Conservation (phyloP, 2,113 vertebrate species). For the Synodontis membranacea region DNA sequence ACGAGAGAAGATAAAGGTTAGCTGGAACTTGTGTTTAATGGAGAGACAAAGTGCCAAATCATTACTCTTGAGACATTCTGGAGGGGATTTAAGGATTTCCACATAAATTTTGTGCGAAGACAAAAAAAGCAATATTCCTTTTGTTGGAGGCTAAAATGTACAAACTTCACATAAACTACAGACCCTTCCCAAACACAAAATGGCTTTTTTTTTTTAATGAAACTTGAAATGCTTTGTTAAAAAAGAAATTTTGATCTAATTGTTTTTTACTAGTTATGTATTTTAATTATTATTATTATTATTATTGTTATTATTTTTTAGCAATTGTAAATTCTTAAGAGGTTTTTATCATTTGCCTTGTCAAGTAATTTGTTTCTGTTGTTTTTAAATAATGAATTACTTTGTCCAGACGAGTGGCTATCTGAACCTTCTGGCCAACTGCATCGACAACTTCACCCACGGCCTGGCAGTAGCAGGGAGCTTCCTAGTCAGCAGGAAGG, state of each 20-base stretch:
- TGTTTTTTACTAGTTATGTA: neutral
- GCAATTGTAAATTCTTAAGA: neutral
- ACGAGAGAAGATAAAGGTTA: conserved; percentile 74
- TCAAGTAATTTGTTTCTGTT: conserved; percentile 39
- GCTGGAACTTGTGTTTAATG: conserved; percentile 1
- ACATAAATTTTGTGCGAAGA: neutral
- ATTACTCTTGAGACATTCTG: neutral
- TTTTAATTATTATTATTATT: neutral
- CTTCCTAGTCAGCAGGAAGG: conserved; percentile 97
- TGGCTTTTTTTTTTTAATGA: too few species aligned
- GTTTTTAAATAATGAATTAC: neutral
- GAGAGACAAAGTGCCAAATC: neutral
- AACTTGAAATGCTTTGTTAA: neutral
- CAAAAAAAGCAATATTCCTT: neutral
- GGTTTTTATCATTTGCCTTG: neutral
- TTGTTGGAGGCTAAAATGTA: neutral
- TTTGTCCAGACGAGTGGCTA: conserved; percentile 87
- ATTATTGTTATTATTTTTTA: neutral
- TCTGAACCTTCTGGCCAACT: conserved; percentile 95
- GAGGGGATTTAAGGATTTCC: neutral
- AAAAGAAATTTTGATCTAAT: neutral
- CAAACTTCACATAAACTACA: neutral
- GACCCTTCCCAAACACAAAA: neutral
- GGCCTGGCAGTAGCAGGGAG: conserved; percentile 94
- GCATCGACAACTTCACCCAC: conserved; percentile 97